These are phyloP conservation scores for Melanerpes aurifrons DNA, from an alignment of 2,113 vertebrate species.

Conservation along the genomic window DNA sequence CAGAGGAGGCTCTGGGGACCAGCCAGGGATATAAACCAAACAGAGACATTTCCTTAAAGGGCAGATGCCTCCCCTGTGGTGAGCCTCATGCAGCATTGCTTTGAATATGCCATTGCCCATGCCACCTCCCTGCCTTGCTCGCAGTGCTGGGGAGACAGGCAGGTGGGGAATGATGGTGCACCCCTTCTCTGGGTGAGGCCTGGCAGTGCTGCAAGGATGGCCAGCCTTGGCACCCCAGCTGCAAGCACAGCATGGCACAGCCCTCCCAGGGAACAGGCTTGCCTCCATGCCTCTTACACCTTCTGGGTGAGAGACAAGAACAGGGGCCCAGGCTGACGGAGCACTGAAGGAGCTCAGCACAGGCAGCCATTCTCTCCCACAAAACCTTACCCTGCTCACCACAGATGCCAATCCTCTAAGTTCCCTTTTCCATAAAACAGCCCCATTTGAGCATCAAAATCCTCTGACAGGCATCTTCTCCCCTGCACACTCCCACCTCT, in stretches of 20 bases:
- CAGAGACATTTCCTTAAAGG: not conserved
- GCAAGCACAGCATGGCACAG: rapidly evolving
- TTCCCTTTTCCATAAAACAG: not conserved
- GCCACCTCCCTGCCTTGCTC: not conserved
- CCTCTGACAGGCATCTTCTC: not conserved
- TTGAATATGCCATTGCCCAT: not conserved
- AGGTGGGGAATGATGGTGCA: not conserved
- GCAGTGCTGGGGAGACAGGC: not conserved
- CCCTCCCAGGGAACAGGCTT: not conserved
- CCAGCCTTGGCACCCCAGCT: not conserved
- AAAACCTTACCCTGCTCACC: not conserved
- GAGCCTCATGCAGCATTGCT: not conserved
- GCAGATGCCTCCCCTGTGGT: not conserved
- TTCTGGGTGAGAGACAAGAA: not conserved
- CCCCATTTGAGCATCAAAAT: not conserved
- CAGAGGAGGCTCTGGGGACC: not conserved
- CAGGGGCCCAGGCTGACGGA: not conserved
- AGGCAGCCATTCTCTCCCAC: not conserved
- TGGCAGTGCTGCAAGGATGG: rapidly evolving
- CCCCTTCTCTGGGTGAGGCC: not conserved
- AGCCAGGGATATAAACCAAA: not conserved
- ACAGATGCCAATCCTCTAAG: not conserved
- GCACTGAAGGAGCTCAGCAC: not conserved
- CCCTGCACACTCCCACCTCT: not conserved
- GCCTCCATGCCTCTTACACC: not conserved